A percentile compares a stretch with the other conserved stretches of the same genome.
These are phyloP conservation scores for Neoniphon sammara DNA, from an alignment of 2,797 vertebrate genomes.

Conservation along the genomic window DNA sequence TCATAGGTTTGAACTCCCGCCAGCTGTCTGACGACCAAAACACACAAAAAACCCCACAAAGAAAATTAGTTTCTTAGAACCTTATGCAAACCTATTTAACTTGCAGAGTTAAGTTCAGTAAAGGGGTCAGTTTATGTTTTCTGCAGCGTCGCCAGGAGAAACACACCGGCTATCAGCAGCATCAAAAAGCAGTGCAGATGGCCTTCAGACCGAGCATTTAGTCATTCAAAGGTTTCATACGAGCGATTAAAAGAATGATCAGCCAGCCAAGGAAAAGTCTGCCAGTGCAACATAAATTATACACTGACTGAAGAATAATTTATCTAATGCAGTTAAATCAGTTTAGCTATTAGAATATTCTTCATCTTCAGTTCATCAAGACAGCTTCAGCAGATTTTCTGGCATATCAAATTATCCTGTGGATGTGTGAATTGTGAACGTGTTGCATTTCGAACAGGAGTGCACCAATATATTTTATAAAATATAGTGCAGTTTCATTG, in stretches of 20 bases:
- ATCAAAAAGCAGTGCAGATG: slow-evolving; percentile 5
- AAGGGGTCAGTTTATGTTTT: not conserved
- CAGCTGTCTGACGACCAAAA: slow-evolving; percentile 25
- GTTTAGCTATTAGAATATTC: not conserved
- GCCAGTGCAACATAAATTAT: slow-evolving; percentile 2
- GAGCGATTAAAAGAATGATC: not conserved
- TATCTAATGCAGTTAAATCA: no score
- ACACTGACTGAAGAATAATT: slow-evolving; percentile 12
- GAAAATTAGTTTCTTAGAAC: slow-evolving; percentile 1
- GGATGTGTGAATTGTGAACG: slow-evolving; percentile 22
- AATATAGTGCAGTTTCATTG: slow-evolving; percentile 23
- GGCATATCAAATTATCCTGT: slow-evolving; percentile 9
- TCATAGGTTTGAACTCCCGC: slow-evolving; percentile 21
- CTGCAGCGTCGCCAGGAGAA: not conserved
- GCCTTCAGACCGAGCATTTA: slow-evolving; percentile 20
- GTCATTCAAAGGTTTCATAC: not conserved
- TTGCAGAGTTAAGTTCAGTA: not conserved
- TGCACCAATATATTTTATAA: slow-evolving; percentile 40
- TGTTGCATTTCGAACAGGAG: not conserved
- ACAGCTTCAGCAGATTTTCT: slow-evolving; percentile 28
- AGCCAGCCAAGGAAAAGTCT: slow-evolving; percentile 3
- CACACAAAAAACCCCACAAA: slow-evolving; percentile 2
- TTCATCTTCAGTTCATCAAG: slow-evolving; percentile 19
- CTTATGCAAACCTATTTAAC: slow-evolving; percentile 8
- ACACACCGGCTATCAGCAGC: not conserved